Evolutionary conservation across 1,140 invertebrate species (phyloP), one percentile per base, ranked within the genome.

Genomic region (Drosophila triauraria): DNA sequence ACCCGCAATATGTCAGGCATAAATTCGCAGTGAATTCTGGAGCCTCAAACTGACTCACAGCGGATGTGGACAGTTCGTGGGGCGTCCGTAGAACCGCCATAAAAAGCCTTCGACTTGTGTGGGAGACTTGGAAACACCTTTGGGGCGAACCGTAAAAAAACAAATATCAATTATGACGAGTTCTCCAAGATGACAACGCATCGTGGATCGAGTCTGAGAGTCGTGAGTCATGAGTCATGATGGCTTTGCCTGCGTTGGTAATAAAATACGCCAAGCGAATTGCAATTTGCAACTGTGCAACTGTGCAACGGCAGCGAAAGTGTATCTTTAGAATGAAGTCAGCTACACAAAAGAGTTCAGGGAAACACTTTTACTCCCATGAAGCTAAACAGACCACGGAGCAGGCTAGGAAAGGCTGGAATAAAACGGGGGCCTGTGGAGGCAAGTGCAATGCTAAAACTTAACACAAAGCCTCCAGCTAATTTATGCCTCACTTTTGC

Each of bases 401-500:
- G 6, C 17, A 1, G 46, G 44, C 57, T 25, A 12, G 4, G 4
- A 23, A 40, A 25, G 50, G 17, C n/a, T 8, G 50, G 4, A 9
- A 23, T 9, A n/a, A 12, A 35, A 30, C 42, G 17, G 44, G 50
- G 50, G 40, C 23, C 9, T 47, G 68, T 27, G 25, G 50, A 43
- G 64, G 71, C 81, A 72, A 77, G 82, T 80, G 77, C 82, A 74
- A 59, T 70, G 83, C 76, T 77, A 53, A 78, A 78, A 78, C 63
- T 74, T 78, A 81, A 85, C 82, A 85, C 63, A 78, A 81, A 75
- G 72, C 82, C 82, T 60, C 43, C 30, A 64, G 78, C 82, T 78
- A 85, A 85, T 85, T 85, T 85, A 85, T 85, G 82, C 80, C 79
- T 82, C 72, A 82, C 69, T 82, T 72, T 58, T 70, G 67, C 50